Percentiles rank a stretch among this genome's conserved stretches.
Evolutionary conservation across 2,113 vertebrate species (phyloP).

Genomic region (Dicentrarchus labrax): DNA sequence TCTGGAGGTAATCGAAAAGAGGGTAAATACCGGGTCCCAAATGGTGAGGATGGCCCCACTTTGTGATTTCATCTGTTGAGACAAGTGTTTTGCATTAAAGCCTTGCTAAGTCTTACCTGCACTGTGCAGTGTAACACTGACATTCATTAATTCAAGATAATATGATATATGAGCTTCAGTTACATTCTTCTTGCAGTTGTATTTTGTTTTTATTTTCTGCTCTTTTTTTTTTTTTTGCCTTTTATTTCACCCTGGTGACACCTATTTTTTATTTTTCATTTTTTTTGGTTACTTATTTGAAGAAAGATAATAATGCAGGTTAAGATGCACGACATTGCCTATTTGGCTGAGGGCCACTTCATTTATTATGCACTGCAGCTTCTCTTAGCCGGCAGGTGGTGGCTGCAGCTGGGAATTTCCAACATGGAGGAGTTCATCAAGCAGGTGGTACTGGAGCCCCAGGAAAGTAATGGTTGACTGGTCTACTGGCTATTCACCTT

Average conservation of each 20-base stretch:
- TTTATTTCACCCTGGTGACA: not conserved
- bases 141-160: not conserved
- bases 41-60: not conserved
- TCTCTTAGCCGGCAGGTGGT: constrained; percentile 33
- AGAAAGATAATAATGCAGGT: not conserved
- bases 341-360: not conserved
- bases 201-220: not conserved
- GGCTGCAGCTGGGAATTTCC: constrained; percentile 32
- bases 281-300: not conserved
- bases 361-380: constrained; percentile 42
- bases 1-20: not conserved
- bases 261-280: not conserved
- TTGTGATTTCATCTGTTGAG: not conserved
- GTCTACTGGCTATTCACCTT: constrained; percentile 18
- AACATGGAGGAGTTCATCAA: constrained; percentile 34
- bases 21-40: not conserved
- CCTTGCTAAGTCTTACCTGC: not conserved
- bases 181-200: not conserved
- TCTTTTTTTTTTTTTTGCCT: not conserved
- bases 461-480: constrained; percentile 26
- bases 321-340: not conserved
- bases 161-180: not conserved
- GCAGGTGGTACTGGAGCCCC: constrained; percentile 26
- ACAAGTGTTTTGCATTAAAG: not conserved
- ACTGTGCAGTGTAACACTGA: not conserved